Evolutionary conservation across 2,113 vertebrate genomes (phyloP).

Genomic region (Herpailurus yagouaroundi): DNA sequence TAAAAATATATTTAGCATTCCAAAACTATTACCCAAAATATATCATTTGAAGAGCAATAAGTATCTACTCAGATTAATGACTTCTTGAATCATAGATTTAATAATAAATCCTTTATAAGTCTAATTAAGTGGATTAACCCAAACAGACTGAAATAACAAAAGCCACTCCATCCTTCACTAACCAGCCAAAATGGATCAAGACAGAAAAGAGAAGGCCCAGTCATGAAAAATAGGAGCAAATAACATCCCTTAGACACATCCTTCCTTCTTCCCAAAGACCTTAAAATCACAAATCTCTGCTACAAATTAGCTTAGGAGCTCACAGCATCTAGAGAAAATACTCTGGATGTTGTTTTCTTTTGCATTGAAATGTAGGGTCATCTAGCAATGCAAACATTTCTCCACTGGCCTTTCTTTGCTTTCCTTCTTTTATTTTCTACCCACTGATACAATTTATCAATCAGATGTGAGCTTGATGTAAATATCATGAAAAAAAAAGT

Average conservation of each 20-base stretch:
- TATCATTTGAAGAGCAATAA: background rate
- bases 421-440: background rate
- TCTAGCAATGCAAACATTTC: background rate
- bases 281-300: background rate
- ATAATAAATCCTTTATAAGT: background rate
- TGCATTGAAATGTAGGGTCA: background rate
- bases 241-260: background rate
- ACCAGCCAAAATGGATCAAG: background rate
- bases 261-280: background rate
- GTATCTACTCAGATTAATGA: background rate
- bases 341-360: background rate
- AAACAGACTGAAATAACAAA: background rate
- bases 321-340: background rate
- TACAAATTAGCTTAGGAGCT: background rate
- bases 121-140: background rate
- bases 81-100: background rate
- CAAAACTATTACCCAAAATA: background rate
- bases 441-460: background rate
- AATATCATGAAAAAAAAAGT: background rate
- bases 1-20: background rate
- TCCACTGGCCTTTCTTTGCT: background rate
- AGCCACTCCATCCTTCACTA: background rate
- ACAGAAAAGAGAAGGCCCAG: background rate
- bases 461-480: background rate
- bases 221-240: background rate